Evolutionary conservation across 2,797 vertebrate genomes (phyloP).

Genomic region (Neoniphon sammara): DNA sequence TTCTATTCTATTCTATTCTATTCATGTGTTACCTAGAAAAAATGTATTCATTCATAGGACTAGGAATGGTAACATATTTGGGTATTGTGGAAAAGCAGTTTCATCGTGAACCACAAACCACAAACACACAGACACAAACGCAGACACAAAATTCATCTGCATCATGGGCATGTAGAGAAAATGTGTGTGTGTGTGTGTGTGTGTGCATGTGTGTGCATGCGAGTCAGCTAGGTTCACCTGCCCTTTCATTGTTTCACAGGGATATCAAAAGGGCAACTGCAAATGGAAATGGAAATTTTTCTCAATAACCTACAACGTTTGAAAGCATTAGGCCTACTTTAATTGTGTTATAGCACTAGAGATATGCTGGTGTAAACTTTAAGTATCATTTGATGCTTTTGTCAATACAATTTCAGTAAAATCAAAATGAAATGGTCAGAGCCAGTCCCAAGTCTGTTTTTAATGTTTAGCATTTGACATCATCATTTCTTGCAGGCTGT

Average conservation of each 20-base stretch:
- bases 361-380: background rate
- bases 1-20: background rate
- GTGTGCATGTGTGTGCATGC: conserved; percentile 4
- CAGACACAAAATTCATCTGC: background rate
- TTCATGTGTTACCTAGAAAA: background rate
- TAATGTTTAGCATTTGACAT: background rate
- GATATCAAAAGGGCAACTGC: conserved; percentile 19
- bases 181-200: background rate
- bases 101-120: conserved; percentile 10
- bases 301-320: conserved; percentile 12
- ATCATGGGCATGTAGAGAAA: conserved; percentile 3
- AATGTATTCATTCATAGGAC: no score
- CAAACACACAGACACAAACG: background rate
- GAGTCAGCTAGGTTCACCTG: background rate
- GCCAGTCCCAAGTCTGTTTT: background rate
- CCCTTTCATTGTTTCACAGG: conserved; percentile 20
- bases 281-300: conserved; percentile 33
- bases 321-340: conserved; percentile 3
- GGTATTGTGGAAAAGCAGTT: background rate
- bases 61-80: background rate
- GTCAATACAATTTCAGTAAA: conserved; percentile 7
- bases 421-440: conserved; percentile 8
- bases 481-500: background rate
- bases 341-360: background rate
- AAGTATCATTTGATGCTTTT: conserved; percentile 13